phyloP scores from a whole-genome alignment of 2,888 invertebrate species.

The Chaitophorus viminalis region DNA sequence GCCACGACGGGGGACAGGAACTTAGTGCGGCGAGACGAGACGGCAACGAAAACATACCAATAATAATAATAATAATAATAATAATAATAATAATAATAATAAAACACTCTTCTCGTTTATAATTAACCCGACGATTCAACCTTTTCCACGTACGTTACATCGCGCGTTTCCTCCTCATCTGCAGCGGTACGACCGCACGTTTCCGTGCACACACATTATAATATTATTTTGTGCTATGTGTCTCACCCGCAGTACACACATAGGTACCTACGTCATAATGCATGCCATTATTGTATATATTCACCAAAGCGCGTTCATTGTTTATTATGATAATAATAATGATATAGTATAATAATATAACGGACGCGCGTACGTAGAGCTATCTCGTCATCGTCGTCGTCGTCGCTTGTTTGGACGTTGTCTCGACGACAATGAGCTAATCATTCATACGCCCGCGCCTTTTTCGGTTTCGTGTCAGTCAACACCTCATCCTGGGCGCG shows the following conservation, averaged over 20 bases:
- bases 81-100: neutral
- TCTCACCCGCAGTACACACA: no score
- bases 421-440: conserved; percentile 46
- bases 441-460: conserved; percentile 51
- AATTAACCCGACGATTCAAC: conserved; percentile 58
- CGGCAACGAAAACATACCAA: conserved; percentile 1
- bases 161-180: no score
- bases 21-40: neutral
- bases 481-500: conserved; percentile 15
- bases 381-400: no score
- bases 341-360: neutral
- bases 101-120: conserved; percentile 20
- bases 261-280: no score
- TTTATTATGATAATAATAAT: conserved; percentile 33
- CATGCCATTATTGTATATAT: neutral
- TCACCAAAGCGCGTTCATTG: conserved; percentile 36
- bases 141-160: neutral
- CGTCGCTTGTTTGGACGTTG: conserved; percentile 30
- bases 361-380: no score
- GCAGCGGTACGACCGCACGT: no score
- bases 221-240: no score
- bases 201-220: no score
- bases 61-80: no score
- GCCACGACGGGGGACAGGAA: neutral
- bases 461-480: conserved; percentile 47